These are phyloP conservation scores for Phragmatobia fuliginosa DNA, from an alignment of 2,888 invertebrate species.

Conservation along the genomic window DNA sequence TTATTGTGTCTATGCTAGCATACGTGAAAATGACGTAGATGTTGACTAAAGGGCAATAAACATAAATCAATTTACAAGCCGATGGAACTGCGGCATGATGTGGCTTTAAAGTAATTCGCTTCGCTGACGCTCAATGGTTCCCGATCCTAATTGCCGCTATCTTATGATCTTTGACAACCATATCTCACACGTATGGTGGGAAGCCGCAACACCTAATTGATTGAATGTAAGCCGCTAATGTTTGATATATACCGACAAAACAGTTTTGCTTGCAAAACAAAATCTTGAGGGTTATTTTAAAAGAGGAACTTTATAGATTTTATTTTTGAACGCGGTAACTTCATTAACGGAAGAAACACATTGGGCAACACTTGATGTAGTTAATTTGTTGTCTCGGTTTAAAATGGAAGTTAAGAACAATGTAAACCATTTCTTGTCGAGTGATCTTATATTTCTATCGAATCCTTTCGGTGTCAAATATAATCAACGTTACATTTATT, in stretches of 20 bases:
- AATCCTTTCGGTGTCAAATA: slow-evolving; percentile 34
- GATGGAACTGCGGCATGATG: slow-evolving; percentile 27
- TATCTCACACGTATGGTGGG: slow-evolving; percentile 41
- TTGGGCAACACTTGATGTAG: slow-evolving; percentile 8
- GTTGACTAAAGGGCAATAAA: slow-evolving; percentile 5
- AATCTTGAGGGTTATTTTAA: slow-evolving; percentile 30
- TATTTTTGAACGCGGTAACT: slow-evolving; percentile 18
- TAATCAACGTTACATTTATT: slow-evolving; percentile 46
- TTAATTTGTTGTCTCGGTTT: slow-evolving; percentile 7
- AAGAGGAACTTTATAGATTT: slow-evolving; percentile 18
- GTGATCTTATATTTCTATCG: slow-evolving; percentile 1
- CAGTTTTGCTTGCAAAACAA: slow-evolving; percentile 8
- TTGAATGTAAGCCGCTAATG: slow-evolving; percentile 46
- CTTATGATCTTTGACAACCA: slow-evolving; percentile 30
- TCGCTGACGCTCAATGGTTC: slow-evolving; percentile 29
- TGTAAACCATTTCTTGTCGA: not conserved
- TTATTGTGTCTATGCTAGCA: not conserved
- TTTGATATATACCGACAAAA: slow-evolving; percentile 34
- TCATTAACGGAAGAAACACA: slow-evolving; percentile 13
- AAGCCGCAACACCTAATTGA: slow-evolving; percentile 41
- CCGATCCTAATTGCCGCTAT: slow-evolving; percentile 37
- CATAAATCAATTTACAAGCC: slow-evolving; percentile 46
- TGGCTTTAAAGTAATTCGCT: slow-evolving; percentile 30
- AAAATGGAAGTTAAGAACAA: slow-evolving; percentile 16
- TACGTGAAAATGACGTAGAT: not conserved